Evolutionary conservation across 2,113 vertebrate genomes (phyloP).

Genomic region (Leptosomus discolor): DNA sequence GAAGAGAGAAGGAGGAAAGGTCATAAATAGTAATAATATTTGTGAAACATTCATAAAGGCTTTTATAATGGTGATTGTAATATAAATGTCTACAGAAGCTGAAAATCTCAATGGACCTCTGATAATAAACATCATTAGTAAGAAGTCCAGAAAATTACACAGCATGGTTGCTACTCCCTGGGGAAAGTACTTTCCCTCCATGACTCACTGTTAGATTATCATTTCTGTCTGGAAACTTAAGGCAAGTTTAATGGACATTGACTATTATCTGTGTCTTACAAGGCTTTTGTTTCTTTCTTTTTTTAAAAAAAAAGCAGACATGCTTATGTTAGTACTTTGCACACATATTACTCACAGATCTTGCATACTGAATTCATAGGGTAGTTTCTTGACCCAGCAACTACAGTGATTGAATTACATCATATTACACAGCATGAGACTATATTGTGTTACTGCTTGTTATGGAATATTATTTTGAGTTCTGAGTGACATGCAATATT

Average conservation of each 20-base stretch:
- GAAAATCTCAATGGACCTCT: not conserved
- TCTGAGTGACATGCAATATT: not conserved
- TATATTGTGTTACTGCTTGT: not conserved
- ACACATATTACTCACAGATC: rapidly evolving
- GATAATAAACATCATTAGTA: not conserved
- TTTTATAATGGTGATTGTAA: not conserved
- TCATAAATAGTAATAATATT: not conserved
- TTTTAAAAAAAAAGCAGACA: not conserved
- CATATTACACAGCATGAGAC: not conserved
- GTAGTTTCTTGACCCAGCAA: not conserved
- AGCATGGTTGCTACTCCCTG: not conserved
- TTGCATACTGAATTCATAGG: not conserved
- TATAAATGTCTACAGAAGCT: not conserved
- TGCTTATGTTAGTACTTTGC: not conserved
- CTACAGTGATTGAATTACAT: not conserved
- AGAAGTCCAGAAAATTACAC: not conserved
- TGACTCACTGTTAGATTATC: not conserved
- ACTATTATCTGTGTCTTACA: not conserved
- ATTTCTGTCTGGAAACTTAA: not conserved
- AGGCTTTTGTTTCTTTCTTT: not conserved
- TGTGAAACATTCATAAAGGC: not conserved
- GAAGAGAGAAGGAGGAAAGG: not conserved
- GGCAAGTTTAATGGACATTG: not conserved
- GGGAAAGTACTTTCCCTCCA: not conserved
- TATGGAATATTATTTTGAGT: not conserved